A percentile compares a stretch with the other conserved stretches of the same genome.
These are phyloP conservation scores for Chrysochloris asiatica DNA, from an alignment of 2,113 vertebrate genomes.

Conservation along the genomic window DNA sequence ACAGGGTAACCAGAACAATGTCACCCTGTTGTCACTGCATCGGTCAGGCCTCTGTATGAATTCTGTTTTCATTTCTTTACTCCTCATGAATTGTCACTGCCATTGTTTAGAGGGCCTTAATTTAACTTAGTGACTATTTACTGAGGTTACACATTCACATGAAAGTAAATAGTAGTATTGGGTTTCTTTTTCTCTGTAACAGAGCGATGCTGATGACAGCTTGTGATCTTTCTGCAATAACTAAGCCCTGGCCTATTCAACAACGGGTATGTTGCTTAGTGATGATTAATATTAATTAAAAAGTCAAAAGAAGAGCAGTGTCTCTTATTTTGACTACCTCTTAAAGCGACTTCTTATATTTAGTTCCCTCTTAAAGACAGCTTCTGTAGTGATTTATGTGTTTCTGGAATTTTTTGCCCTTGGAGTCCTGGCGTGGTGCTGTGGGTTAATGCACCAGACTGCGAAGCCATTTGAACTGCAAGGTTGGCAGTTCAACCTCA, in stretches of 20 bases:
- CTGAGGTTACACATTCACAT: neutral
- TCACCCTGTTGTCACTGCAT: rapidly evolving
- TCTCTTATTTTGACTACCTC: too few relatives aligned
- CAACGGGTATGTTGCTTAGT: slow-evolving; percentile 89
- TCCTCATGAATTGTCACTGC: neutral
- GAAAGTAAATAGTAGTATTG: neutral
- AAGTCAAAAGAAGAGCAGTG: neutral
- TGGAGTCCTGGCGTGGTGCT: too few relatives aligned
- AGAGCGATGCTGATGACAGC: slow-evolving; percentile 99
- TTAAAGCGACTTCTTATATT: too few relatives aligned
- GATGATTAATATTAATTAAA: neutral
- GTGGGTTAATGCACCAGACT: too few relatives aligned
- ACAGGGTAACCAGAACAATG: neutral
- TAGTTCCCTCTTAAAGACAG: neutral
- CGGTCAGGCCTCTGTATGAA: neutral
- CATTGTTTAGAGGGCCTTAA: neutral
- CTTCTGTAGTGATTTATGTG: neutral
- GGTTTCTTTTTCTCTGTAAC: slow-evolving; percentile 54
- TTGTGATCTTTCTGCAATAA: slow-evolving; percentile 98
- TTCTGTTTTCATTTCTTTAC: neutral
- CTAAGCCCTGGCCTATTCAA: slow-evolving; percentile 99
- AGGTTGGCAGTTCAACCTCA: too few relatives aligned
- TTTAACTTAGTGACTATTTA: neutral
- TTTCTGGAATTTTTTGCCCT: neutral
- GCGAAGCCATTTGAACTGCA: too few relatives aligned